Percentiles rank a stretch among this genome's conserved stretches.
Evolutionary conservation across 2,888 invertebrate genomes (phyloP).

Genomic region (Notodonta dromedarius): DNA sequence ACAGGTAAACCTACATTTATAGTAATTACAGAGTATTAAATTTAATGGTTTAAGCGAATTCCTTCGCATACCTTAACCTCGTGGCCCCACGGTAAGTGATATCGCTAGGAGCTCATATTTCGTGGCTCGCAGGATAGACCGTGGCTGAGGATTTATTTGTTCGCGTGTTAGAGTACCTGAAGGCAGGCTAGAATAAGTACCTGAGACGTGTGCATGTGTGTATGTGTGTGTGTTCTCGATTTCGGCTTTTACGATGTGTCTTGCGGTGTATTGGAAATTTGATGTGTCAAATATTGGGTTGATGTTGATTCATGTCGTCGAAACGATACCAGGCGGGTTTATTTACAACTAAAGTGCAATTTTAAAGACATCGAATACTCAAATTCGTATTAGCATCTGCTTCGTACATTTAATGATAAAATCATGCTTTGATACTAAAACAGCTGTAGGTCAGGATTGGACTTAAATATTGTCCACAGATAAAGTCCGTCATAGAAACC

Average conservation of each 20-base stretch:
- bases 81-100: not conserved
- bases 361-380: not conserved
- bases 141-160: conserved; percentile 1
- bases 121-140: not conserved
- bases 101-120: conserved; percentile 1
- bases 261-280: conserved; percentile 3
- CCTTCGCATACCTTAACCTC: not conserved
- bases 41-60: not conserved
- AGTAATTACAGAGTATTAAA: not conserved
- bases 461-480: too few relatives aligned
- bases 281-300: not conserved
- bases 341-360: not conserved
- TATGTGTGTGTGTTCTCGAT: not conserved
- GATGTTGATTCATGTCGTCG: not conserved
- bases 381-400: not conserved
- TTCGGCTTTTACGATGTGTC: conserved; percentile 1
- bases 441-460: too few relatives aligned
- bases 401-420: too few relatives aligned
- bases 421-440: too few relatives aligned
- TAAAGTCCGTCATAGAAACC: too few relatives aligned
- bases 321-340: not conserved
- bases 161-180: not conserved
- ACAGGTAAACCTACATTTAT: too few relatives aligned
- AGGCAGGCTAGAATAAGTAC: not conserved
- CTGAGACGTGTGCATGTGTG: not conserved